phyloP scores from a whole-genome alignment of 2,113 vertebrate species.

The Odobenus rosmarus region DNA sequence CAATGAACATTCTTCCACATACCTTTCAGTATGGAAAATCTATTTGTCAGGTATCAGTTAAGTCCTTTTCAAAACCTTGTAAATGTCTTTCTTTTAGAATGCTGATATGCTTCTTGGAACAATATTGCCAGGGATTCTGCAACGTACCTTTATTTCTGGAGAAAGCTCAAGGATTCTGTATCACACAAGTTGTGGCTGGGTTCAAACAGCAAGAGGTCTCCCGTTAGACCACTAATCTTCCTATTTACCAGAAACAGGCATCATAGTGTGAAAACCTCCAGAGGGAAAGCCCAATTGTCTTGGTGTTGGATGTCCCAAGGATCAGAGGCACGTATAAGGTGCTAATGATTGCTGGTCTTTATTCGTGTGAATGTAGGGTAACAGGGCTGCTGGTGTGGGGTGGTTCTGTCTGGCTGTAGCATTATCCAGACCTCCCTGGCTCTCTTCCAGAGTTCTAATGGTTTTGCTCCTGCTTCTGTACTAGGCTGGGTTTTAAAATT shows the following conservation, averaged over 20 bases:
- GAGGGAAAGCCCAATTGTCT: conserved; percentile 7
- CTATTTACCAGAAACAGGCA: conserved; percentile 33
- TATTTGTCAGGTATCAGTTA: background rate
- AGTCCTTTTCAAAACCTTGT: background rate
- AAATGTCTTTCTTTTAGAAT: conserved; percentile 3
- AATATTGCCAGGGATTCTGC: background rate
- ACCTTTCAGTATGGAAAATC: background rate
- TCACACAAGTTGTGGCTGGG: background rate
- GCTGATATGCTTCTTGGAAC: background rate
- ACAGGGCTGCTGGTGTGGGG: background rate
- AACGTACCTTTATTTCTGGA: conserved; percentile 43
- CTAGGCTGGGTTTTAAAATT: conserved; percentile 52
- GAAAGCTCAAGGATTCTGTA: background rate
- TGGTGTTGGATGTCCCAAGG: background rate
- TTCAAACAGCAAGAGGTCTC: conserved; percentile 34
- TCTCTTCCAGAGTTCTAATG: conserved; percentile 21
- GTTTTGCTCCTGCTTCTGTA: conserved; percentile 48
- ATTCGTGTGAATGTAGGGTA: conserved; percentile 39
- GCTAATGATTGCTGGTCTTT: conserved; percentile 44
- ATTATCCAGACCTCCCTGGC: conserved; percentile 44
- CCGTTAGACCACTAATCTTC: conserved; percentile 13
- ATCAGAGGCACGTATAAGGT: background rate
- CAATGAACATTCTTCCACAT: background rate
- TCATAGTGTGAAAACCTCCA: background rate
- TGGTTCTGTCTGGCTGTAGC: background rate